Base-by-base conservation (phyloP, 2,797 vertebrate species). In the Labeo calbasu region DNA sequence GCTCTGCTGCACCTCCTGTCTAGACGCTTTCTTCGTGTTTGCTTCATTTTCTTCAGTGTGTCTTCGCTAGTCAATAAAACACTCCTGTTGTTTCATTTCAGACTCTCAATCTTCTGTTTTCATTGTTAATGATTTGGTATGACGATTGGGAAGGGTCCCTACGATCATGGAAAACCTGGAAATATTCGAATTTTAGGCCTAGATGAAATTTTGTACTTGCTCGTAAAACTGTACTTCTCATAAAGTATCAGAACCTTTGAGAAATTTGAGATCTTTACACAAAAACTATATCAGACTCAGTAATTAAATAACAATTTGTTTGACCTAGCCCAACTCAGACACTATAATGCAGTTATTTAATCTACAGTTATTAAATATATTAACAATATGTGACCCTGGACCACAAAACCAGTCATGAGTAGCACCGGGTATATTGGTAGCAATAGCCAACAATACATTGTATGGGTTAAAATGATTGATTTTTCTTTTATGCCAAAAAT, bases 21-120 rank as follows among this genome's bases (percentile, higher is more conserved):
- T 46, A 1, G 2, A 48, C 82, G 28, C 48, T 1, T 82, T 95
- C 94, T 0, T 91, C 93, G 91, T 88, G 93, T 50, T 94, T 95
- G 10, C 91, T 95, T 86, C 92, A 92, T 92, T 93, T 75, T 75
- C 84, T 73, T 84, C 70, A 59, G 79, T 83, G 28, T 88, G 73
- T 86, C 82, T 68, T 57, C 55, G 4, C 40, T 66, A 83, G 78
- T 78, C 83, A 90, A 89, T 90, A 90, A 91, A 87, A 68, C 69
- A 51, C n/a, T 28, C 78, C 82, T 92, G 89, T 91, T 85, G 85
- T 91, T 77, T 88, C 82, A 86, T 87, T 89, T 84, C 21, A 59
- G 23, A 11, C 36, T 53, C 70, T 79, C 25, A 32, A 1, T 77
- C 46, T 55, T 40, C 53, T 80, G 28, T 19, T 57, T 17, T 66